Percentiles rank a stretch among this genome's conserved stretches.
These are phyloP conservation scores for Pammene fasciana DNA, from an alignment of 2,888 invertebrate genomes.

Conservation along the genomic window DNA sequence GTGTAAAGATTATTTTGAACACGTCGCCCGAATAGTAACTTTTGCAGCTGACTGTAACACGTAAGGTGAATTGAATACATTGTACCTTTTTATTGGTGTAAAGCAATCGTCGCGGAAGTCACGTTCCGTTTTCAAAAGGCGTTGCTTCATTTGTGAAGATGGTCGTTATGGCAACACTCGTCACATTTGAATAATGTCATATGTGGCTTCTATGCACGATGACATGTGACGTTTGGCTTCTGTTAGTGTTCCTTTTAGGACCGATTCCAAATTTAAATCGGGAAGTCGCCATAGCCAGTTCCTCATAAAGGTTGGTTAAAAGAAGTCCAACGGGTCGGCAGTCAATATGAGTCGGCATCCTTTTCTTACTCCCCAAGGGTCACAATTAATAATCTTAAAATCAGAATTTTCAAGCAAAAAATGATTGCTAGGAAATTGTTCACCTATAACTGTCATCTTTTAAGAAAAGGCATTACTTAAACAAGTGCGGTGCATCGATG, in stretches of 20 bases:
- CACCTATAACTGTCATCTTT: too few relatives aligned
- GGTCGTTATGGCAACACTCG: constrained; percentile 31
- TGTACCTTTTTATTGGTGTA: constrained; percentile 11
- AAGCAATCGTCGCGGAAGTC: constrained; percentile 38
- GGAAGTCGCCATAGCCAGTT: constrained; percentile 32
- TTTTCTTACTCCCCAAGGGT: too few relatives aligned
- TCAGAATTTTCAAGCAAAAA: too few relatives aligned
- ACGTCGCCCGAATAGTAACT: neutral
- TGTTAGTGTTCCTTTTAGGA: constrained; percentile 6
- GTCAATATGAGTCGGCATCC: too few relatives aligned
- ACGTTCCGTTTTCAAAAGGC: constrained; percentile 40
- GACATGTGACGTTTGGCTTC: constrained; percentile 1
- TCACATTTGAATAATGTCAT: neutral
- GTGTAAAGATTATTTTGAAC: neutral
- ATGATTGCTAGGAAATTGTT: too few relatives aligned
- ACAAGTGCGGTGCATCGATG: constrained; percentile 16
- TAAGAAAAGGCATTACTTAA: neutral
- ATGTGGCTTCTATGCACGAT: neutral
- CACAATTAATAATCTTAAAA: too few relatives aligned
- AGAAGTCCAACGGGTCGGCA: too few relatives aligned
- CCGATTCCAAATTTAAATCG: constrained; percentile 33
- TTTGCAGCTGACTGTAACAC: neutral
- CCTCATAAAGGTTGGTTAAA: too few relatives aligned
- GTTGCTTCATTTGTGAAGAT: constrained; percentile 42
- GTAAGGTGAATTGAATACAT: neutral